Evolutionary conservation across 2,797 vertebrate genomes (phyloP).

Genomic region (Muscicapa striata): DNA sequence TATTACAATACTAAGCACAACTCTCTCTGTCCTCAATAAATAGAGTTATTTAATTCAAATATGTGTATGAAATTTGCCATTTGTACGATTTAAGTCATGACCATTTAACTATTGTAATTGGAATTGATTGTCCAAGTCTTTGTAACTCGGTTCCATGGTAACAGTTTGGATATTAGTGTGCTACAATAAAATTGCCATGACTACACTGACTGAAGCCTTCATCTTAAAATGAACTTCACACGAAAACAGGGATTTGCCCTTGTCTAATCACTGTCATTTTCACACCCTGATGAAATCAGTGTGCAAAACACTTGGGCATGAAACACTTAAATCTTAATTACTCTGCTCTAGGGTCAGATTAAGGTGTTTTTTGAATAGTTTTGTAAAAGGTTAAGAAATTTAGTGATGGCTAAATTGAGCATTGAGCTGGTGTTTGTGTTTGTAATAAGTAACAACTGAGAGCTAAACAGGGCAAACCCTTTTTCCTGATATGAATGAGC

Average conservation of each 20-base stretch:
- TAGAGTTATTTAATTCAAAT: not conserved
- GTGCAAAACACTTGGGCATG: not conserved
- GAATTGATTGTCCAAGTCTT: slow-evolving; percentile 1
- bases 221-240: not conserved
- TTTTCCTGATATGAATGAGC: not conserved
- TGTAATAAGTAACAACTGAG: not conserved
- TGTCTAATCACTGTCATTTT: not conserved
- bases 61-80: not conserved
- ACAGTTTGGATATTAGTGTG: not conserved
- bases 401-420: not conserved
- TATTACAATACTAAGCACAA: not conserved
- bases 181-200: not conserved
- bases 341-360: not conserved
- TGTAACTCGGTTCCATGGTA: not conserved
- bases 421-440: not conserved
- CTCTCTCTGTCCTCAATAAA: not conserved
- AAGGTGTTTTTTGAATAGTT: not conserved
- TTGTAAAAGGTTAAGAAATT: not conserved
- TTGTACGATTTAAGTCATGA: not conserved
- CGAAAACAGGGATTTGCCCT: not conserved
- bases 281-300: not conserved
- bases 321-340: not conserved
- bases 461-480: not conserved
- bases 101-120: not conserved
- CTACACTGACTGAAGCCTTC: not conserved